phyloP scores from a whole-genome alignment of 2,797 vertebrate species.

The Melanotaenia pygmaea region DNA sequence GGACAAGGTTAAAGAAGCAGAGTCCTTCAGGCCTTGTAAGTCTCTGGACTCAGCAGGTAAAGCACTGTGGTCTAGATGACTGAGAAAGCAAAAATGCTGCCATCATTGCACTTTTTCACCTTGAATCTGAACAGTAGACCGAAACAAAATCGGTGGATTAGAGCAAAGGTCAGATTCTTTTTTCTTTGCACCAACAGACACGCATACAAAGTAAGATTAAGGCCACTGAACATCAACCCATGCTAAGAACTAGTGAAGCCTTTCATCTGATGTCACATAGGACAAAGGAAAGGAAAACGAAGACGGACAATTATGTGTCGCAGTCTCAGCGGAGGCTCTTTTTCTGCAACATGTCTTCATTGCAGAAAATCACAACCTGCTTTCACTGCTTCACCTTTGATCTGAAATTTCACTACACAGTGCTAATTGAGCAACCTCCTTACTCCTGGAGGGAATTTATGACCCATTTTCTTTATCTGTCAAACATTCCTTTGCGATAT shows the following conservation, averaged over 20 bases:
- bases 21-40: slow-evolving; percentile 59
- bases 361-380: slow-evolving; percentile 34
- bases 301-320: not conserved
- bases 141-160: slow-evolving; percentile 62
- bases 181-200: slow-evolving; percentile 34
- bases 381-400: slow-evolving; percentile 62
- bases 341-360: slow-evolving; percentile 10
- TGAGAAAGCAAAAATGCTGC: slow-evolving; percentile 58
- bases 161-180: slow-evolving; percentile 37
- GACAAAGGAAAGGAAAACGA: slow-evolving; percentile 16
- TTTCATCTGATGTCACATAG: slow-evolving; percentile 39
- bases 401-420: slow-evolving; percentile 39
- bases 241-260: slow-evolving; percentile 39
- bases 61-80: slow-evolving; percentile 66
- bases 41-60: slow-evolving; percentile 80
- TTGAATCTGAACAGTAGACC: slow-evolving; percentile 48
- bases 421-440: slow-evolving; percentile 43
- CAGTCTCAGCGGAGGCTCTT: slow-evolving; percentile 15
- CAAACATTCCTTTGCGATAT: slow-evolving; percentile 46
- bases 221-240: slow-evolving; percentile 28
- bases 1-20: slow-evolving; percentile 61
- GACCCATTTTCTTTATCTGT: slow-evolving; percentile 51
- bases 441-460: slow-evolving; percentile 50
- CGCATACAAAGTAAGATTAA: slow-evolving; percentile 39
- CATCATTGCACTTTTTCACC: slow-evolving; percentile 70